Evolutionary conservation across 1,140 invertebrate genomes (phyloP).

Genomic region (Drosophila sechellia): DNA sequence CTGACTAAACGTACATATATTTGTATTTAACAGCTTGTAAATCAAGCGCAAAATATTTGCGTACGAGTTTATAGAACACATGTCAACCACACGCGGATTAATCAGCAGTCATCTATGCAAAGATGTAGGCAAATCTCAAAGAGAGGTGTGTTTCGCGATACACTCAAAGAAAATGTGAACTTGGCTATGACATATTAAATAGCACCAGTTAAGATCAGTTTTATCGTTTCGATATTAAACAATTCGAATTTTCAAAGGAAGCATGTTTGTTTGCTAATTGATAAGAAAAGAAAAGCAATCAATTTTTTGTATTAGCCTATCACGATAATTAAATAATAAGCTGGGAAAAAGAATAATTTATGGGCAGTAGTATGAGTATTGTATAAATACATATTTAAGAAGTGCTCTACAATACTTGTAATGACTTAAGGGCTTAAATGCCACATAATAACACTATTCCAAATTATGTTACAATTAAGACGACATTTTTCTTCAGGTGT

Average conservation of each 20-base stretch:
- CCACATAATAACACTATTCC: not conserved
- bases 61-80: conserved; percentile 67
- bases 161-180: not conserved
- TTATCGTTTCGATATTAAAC: not conserved
- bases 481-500: conserved; percentile 26
- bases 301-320: too few relatives aligned
- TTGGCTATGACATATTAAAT: too few relatives aligned
- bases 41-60: conserved; percentile 71
- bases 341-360: too few relatives aligned
- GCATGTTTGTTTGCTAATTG: too few relatives aligned
- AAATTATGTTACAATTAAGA: not conserved
- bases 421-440: too few relatives aligned
- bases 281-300: too few relatives aligned
- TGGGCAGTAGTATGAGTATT: too few relatives aligned
- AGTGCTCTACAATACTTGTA: too few relatives aligned
- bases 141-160: conserved; percentile 22
- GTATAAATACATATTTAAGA: too few relatives aligned
- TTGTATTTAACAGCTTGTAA: conserved; percentile 66
- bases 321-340: too few relatives aligned
- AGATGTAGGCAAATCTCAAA: conserved; percentile 29
- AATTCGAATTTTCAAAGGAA: not conserved
- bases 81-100: conserved; percentile 64
- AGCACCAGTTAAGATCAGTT: too few relatives aligned
- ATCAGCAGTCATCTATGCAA: conserved; percentile 62
- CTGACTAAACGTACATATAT: conserved; percentile 40